Evolutionary conservation across 2,113 vertebrate species (phyloP).

Genomic region (Microcebus tavaratra): DNA sequence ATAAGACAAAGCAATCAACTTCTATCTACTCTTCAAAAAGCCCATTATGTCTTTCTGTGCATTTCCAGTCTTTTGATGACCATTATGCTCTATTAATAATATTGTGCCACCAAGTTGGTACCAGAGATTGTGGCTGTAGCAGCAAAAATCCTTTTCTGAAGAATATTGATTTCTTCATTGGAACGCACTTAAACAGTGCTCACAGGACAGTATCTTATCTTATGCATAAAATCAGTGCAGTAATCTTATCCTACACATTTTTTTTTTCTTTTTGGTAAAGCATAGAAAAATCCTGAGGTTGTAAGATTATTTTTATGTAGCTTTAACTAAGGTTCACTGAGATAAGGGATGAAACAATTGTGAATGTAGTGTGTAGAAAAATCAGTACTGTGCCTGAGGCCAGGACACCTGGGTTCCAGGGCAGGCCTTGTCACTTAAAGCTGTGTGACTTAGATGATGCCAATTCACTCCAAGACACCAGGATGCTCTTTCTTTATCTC

Average conservation of each 20-base stretch:
- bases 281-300: conserved; percentile 12
- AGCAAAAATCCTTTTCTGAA: conserved; percentile 64
- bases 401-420: not conserved
- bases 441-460: not conserved
- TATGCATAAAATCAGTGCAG: not conserved
- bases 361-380: not conserved
- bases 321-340: not conserved
- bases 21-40: conserved; percentile 20
- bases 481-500: not conserved
- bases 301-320: not conserved
- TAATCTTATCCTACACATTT: not conserved
- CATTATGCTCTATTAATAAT: conserved; percentile 67
- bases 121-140: conserved; percentile 58
- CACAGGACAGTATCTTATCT: conserved; percentile 41
- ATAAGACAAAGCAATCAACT: conserved; percentile 54
- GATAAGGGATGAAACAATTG: not conserved
- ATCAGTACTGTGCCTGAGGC: not conserved
- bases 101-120: conserved; percentile 58
- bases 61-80: conserved; percentile 43
- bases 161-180: conserved; percentile 70
- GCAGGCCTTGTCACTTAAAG: not conserved
- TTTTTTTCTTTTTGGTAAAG: not conserved
- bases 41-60: conserved; percentile 49
- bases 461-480: not conserved
- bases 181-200: conserved; percentile 67